Conservation (phyloP, 1,140 invertebrate species). For the Eubasilissa regina region DNA sequence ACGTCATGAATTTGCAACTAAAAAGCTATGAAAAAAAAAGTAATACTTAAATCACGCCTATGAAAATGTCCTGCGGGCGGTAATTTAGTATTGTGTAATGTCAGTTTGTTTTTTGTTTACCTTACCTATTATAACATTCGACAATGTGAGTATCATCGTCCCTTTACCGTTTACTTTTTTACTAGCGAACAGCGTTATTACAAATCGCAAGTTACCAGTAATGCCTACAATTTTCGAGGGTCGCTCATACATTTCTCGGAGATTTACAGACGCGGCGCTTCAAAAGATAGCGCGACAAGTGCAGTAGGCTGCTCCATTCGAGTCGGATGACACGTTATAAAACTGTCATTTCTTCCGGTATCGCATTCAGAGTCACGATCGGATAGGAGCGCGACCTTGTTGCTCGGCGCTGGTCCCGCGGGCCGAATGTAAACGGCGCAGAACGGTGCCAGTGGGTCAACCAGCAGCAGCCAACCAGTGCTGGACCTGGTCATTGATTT, state of each 20-base stretch:
- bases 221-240: too few species aligned
- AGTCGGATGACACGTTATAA: constrained; percentile 8
- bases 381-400: neutral
- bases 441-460: constrained; percentile 30
- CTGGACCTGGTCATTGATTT: constrained; percentile 15
- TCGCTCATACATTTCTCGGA: neutral
- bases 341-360: constrained; percentile 1
- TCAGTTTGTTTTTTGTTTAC: too few species aligned
- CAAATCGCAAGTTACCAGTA: too few species aligned
- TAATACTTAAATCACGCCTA: too few species aligned
- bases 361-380: neutral
- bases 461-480: constrained; percentile 3
- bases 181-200: too few species aligned
- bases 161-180: too few species aligned
- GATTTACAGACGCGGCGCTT: constrained; percentile 21
- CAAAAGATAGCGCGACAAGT: constrained; percentile 25
- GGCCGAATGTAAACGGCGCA: constrained; percentile 13
- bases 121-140: too few species aligned
- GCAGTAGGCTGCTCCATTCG: neutral
- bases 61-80: too few species aligned
- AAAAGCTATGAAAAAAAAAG: too few species aligned
- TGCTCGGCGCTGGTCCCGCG: constrained; percentile 6
- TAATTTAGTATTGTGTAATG: too few species aligned
- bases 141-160: too few species aligned
- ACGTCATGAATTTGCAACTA: too few species aligned